A percentile compares a stretch with the other conserved stretches of the same genome.
phyloP scores from a whole-genome alignment of 2,797 vertebrate species.

The Arrhamphus sclerolepis region DNA sequence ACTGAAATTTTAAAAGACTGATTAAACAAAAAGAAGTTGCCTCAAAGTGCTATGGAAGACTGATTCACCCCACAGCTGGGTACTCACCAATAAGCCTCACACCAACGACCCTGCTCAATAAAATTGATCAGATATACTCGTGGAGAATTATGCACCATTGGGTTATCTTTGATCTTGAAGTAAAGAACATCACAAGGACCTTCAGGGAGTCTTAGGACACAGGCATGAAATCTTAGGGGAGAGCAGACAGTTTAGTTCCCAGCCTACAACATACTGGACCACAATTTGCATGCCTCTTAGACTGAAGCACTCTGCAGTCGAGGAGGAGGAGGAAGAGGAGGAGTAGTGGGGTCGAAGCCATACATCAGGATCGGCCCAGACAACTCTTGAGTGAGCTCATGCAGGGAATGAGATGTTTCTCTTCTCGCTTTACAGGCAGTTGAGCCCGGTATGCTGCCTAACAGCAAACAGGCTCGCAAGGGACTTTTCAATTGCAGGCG shows the following conservation, averaged over 20 bases:
- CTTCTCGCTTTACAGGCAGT: constrained; percentile 34
- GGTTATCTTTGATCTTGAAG: constrained; percentile 54
- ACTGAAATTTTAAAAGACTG: constrained; percentile 57
- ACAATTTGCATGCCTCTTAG: constrained; percentile 29
- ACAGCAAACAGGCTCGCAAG: constrained; percentile 45
- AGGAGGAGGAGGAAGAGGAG: constrained; percentile 15
- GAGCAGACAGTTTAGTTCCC: neutral
- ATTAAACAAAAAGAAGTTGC: constrained; percentile 65
- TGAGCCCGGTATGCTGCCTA: constrained; percentile 17
- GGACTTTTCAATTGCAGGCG: constrained; percentile 39
- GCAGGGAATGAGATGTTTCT: constrained; percentile 28
- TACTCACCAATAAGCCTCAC: constrained; percentile 40
- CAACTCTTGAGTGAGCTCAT: constrained; percentile 36
- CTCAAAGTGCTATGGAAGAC: constrained; percentile 81
- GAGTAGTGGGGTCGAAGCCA: constrained; percentile 7
- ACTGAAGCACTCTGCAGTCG: constrained; percentile 33
- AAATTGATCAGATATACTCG: constrained; percentile 64
- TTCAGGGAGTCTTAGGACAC: constrained; percentile 40
- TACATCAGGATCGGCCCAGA: constrained; percentile 31
- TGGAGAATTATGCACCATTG: constrained; percentile 62
- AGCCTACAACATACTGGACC: constrained; percentile 21
- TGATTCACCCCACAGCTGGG: constrained; percentile 69
- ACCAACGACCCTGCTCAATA: constrained; percentile 48
- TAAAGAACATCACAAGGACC: constrained; percentile 43
- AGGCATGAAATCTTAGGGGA: constrained; percentile 32